Evolutionary conservation across 1,140 invertebrate genomes (phyloP).

Genomic region (Aethina tumida): DNA sequence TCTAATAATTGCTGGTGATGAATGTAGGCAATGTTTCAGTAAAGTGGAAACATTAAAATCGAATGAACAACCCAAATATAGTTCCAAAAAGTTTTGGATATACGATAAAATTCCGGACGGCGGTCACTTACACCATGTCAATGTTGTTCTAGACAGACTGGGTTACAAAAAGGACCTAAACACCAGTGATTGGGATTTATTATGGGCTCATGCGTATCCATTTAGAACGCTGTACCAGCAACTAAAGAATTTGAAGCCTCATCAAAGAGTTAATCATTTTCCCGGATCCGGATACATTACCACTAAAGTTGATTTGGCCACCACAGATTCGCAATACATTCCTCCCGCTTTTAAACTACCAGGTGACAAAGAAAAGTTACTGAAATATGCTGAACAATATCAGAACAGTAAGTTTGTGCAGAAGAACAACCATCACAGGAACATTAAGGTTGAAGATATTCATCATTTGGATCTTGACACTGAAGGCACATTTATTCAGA

Average conservation of each 20-base stretch:
- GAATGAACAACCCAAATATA: not conserved
- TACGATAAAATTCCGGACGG: constrained; percentile 44
- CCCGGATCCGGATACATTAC: constrained; percentile 91
- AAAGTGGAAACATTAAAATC: constrained; percentile 7
- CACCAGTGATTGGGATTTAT: constrained; percentile 65
- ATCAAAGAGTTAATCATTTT: constrained; percentile 89
- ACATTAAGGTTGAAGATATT: constrained; percentile 67
- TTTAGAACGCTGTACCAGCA: constrained; percentile 54
- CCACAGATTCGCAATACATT: constrained; percentile 61
- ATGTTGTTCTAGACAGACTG: constrained; percentile 57
- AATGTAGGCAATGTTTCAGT: constrained; percentile 23
- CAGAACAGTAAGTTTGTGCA: constrained; percentile 74
- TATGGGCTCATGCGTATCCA: constrained; percentile 93
- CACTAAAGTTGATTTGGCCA: constrained; percentile 87
- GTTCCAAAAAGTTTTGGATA: constrained; percentile 38
- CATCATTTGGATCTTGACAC: constrained; percentile 61
- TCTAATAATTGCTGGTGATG: constrained; percentile 23
- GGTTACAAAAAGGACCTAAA: constrained; percentile 57
- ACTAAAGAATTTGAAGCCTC: constrained; percentile 51
- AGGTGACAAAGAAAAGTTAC: constrained; percentile 57
- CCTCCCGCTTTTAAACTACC: constrained; percentile 86
- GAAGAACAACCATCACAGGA: constrained; percentile 87
- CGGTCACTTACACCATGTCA: constrained; percentile 69
- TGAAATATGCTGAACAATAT: constrained; percentile 58
- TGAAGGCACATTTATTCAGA: constrained; percentile 79